These are phyloP conservation scores for Druceiella hillmani DNA, from an alignment of 2,888 invertebrate species.

Conservation along the genomic window DNA sequence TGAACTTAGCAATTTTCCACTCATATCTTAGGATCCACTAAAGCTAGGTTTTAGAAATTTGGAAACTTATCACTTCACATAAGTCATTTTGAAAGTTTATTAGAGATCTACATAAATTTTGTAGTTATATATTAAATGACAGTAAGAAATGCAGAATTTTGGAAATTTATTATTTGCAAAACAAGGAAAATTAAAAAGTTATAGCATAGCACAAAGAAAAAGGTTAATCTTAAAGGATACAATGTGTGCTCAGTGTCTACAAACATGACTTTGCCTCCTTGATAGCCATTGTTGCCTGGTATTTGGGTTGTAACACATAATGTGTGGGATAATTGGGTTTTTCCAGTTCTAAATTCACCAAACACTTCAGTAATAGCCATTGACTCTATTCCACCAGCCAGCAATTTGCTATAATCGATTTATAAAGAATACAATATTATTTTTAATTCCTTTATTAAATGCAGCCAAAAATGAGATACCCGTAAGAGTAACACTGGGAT, in stretches of 20 bases:
- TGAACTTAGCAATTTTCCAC: no score
- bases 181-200: neutral
- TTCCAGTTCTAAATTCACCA: slow-evolving; percentile 78
- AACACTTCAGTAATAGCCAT: slow-evolving; percentile 83
- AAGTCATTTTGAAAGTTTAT: no score
- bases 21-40: no score
- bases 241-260: slow-evolving; percentile 81
- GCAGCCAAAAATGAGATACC: no score
- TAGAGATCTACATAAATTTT: neutral
- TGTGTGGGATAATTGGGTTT: slow-evolving; percentile 77
- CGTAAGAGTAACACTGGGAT: no score
- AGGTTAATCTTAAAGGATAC: slow-evolving; percentile 53
- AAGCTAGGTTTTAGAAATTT: no score
- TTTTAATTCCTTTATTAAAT: no score
- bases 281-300: slow-evolving; percentile 60
- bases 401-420: slow-evolving; percentile 69
- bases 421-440: no score
- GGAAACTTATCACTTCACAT: no score
- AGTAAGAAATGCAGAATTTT: neutral
- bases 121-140: neutral
- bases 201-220: slow-evolving; percentile 5
- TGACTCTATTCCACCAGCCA: slow-evolving; percentile 76
- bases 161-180: neutral
- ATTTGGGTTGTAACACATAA: slow-evolving; percentile 74
- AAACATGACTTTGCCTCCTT: slow-evolving; percentile 77